Conservation (phyloP, 2,888 invertebrate genomes). For the Caenorhabditis auriculariae region DNA sequence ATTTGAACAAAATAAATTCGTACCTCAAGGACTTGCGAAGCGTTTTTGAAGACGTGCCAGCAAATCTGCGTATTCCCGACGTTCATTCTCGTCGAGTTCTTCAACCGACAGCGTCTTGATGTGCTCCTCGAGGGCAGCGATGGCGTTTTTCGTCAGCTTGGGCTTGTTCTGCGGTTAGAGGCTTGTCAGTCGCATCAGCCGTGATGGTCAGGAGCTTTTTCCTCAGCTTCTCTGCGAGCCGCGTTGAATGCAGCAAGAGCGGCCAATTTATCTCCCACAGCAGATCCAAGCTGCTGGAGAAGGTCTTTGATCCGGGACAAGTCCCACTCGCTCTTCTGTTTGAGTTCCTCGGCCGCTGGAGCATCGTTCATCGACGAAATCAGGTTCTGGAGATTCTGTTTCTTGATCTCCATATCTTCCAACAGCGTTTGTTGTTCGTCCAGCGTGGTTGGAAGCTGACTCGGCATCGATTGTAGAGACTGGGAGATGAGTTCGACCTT, state of each 20-base stretch:
- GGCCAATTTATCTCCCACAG: conserved; percentile 37
- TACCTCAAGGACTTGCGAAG: conserved; percentile 30
- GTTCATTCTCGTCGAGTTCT: conserved; percentile 27
- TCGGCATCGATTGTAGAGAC: conserved; percentile 19
- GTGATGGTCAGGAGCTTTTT: conserved; percentile 15
- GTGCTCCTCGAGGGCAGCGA: no score
- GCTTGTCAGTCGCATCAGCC: background rate
- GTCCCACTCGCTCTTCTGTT: conserved; percentile 34
- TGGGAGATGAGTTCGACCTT: conserved; percentile 18
- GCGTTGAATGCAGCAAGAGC: conserved; percentile 38
- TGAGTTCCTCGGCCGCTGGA: conserved; percentile 26
- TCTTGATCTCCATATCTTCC: conserved; percentile 25
- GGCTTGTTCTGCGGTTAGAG: conserved; percentile 12
- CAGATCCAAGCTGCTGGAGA: conserved; percentile 22
- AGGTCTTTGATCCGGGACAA: conserved; percentile 31
- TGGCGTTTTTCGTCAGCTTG: conserved; percentile 14
- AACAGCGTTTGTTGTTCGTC: conserved; percentile 26
- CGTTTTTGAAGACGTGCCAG: conserved; percentile 30
- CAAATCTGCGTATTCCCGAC: conserved; percentile 24
- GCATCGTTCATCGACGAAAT: conserved; percentile 15
- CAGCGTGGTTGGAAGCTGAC: conserved; percentile 11
- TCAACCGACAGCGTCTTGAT: no score
- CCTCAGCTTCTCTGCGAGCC: conserved; percentile 36
- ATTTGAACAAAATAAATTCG: conserved; percentile 2
- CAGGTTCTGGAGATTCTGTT: conserved; percentile 24